Conservation (phyloP, 2,888 invertebrate genomes). For the Drosophila monieri region DNA sequence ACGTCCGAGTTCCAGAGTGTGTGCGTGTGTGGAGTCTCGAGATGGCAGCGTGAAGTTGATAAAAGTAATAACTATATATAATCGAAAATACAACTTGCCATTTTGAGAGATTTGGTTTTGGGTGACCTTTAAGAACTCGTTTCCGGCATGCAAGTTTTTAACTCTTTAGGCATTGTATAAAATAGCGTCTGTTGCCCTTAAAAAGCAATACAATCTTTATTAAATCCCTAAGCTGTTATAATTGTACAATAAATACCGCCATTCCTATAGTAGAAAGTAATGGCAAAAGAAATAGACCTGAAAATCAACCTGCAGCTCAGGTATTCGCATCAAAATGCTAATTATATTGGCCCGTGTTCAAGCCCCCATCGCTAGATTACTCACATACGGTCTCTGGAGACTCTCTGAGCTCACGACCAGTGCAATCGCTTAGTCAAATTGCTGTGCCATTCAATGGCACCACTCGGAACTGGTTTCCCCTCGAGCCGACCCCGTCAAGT, state of each 20-base stretch:
- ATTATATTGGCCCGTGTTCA: constrained; percentile 17
- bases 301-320: background rate
- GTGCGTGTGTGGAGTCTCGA: background rate
- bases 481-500: constrained; percentile 13
- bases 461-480: constrained; percentile 65
- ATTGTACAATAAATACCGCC: background rate
- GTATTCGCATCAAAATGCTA: constrained; percentile 16
- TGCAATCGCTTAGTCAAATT: constrained; percentile 65
- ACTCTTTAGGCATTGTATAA: too few relatives aligned
- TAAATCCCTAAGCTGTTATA: too few relatives aligned
- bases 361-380: constrained; percentile 32
- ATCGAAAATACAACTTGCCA: background rate
- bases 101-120: background rate
- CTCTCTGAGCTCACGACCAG: constrained; percentile 33
- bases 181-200: too few relatives aligned
- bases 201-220: too few relatives aligned
- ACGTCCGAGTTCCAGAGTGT: constrained; percentile 10
- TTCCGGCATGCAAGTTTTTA: background rate
- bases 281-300: background rate
- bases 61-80: background rate
- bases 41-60: constrained; percentile 22
- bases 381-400: constrained; percentile 47
- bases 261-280: background rate
- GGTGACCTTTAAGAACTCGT: background rate
- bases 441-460: constrained; percentile 48